phyloP scores from a whole-genome alignment of 2,888 invertebrate genomes.

The Subacronicta megacephala region DNA sequence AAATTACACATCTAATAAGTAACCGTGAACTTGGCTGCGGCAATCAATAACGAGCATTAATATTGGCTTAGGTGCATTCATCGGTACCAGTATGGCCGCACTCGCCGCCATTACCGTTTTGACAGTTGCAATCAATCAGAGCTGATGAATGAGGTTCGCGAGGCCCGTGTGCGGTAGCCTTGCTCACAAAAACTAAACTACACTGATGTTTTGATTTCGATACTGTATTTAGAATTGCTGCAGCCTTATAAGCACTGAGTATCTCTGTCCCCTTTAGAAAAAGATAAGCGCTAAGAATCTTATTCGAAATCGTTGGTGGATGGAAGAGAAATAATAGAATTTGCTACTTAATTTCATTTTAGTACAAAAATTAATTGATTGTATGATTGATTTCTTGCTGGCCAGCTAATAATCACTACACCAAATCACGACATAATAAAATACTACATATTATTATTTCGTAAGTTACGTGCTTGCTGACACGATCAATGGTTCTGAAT shows the following conservation, averaged over 20 bases:
- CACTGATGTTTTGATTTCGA: constrained; percentile 50
- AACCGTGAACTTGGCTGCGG: constrained; percentile 82
- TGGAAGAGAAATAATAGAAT: constrained; percentile 9
- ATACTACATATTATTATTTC: too few relatives aligned
- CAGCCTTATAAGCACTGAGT: constrained; percentile 42
- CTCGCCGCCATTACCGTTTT: constrained; percentile 86
- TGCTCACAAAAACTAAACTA: constrained; percentile 54
- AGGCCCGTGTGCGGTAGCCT: constrained; percentile 73
- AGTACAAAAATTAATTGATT: too few relatives aligned
- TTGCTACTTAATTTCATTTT: neutral
- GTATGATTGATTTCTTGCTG: too few relatives aligned
- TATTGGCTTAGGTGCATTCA: constrained; percentile 84
- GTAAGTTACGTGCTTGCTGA: too few relatives aligned
- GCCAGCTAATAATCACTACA: too few relatives aligned
- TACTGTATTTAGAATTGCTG: constrained; percentile 50
- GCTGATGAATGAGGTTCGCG: constrained; percentile 86
- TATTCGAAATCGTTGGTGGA: constrained; percentile 23
- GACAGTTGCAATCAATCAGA: constrained; percentile 89
- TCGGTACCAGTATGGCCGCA: constrained; percentile 79
- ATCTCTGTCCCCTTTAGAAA: constrained; percentile 30
- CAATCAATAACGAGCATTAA: constrained; percentile 86
- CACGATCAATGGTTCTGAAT: too few relatives aligned
- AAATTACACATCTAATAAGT: constrained; percentile 81
- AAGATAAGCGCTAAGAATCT: constrained; percentile 31
- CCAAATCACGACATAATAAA: too few relatives aligned